Evolutionary conservation across 2,113 vertebrate genomes (phyloP).

Genomic region (Myrmophylax atrothorax): DNA sequence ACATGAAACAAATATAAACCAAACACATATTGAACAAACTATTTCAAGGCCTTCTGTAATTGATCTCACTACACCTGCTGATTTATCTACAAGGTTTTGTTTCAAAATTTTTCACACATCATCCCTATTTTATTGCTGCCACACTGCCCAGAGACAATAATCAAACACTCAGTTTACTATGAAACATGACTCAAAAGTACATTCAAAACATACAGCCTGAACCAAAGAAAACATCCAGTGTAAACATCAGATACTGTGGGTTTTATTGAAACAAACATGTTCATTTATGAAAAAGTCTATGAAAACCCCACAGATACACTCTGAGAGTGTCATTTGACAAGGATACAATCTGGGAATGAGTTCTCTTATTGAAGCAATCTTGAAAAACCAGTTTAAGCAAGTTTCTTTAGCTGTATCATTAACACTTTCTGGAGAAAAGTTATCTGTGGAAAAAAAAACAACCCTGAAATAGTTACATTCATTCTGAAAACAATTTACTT

Average conservation of each 20-base stretch:
- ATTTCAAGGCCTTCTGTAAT: background rate
- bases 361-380: slow-evolving; percentile 97
- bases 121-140: background rate
- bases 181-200: background rate
- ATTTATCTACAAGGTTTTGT: background rate
- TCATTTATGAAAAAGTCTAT: background rate
- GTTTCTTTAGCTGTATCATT: slow-evolving; percentile 96
- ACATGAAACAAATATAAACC: background rate
- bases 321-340: slow-evolving; percentile 39
- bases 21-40: background rate
- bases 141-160: background rate
- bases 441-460: slow-evolving; percentile 72
- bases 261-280: background rate
- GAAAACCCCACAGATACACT: background rate
- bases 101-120: background rate
- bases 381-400: slow-evolving; percentile 99
- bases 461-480: background rate
- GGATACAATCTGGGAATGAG: slow-evolving; percentile 98
- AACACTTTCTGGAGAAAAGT: slow-evolving; percentile 88
- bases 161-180: background rate
- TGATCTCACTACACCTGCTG: background rate
- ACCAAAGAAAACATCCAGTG: background rate
- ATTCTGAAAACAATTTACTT: background rate
- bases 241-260: background rate
- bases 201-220: background rate